phyloP scores from a whole-genome alignment of 2,113 vertebrate species.

The Nesogale talazaci region DNA sequence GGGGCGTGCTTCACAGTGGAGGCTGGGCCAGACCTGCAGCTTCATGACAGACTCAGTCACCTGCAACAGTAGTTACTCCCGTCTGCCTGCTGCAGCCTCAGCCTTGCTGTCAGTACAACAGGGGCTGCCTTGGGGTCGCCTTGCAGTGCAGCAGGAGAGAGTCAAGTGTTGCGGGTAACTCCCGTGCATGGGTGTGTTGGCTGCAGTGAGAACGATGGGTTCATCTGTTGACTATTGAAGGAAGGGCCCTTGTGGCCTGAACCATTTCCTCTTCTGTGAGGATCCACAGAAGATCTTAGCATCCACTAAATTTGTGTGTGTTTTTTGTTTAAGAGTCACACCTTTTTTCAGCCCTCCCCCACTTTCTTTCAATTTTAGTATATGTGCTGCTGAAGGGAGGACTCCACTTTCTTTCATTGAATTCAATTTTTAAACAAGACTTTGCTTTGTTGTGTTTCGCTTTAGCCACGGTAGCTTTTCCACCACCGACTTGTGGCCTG shows the following conservation, averaged over 20 bases:
- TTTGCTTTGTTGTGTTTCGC: constrained; percentile 47
- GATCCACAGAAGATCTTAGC: not conserved
- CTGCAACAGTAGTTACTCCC: too few species aligned
- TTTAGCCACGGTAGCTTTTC: constrained; percentile 48
- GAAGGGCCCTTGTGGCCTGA: not conserved
- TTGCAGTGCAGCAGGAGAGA: not conserved
- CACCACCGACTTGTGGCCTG: not conserved
- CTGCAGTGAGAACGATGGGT: not conserved
- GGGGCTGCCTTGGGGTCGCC: not conserved
- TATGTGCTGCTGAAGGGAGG: too few species aligned
- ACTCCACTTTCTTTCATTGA: not conserved
- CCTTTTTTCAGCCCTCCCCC: not conserved
- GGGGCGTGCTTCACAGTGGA: not conserved
- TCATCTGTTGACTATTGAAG: not conserved
- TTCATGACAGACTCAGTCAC: not conserved
- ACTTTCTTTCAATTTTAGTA: constrained; percentile 30
- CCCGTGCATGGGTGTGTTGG: not conserved
- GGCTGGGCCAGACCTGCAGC: not conserved
- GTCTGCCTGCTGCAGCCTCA: not conserved
- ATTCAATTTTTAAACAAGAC: constrained; percentile 49
- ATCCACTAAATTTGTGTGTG: constrained; percentile 8
- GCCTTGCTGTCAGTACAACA: not conserved
- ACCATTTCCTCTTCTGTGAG: constrained; percentile 11
- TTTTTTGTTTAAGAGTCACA: constrained; percentile 41
- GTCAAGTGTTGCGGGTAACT: not conserved